Conservation (phyloP, 92 coral and sea anemone species). For the Pocillopora meandrina region DNA sequence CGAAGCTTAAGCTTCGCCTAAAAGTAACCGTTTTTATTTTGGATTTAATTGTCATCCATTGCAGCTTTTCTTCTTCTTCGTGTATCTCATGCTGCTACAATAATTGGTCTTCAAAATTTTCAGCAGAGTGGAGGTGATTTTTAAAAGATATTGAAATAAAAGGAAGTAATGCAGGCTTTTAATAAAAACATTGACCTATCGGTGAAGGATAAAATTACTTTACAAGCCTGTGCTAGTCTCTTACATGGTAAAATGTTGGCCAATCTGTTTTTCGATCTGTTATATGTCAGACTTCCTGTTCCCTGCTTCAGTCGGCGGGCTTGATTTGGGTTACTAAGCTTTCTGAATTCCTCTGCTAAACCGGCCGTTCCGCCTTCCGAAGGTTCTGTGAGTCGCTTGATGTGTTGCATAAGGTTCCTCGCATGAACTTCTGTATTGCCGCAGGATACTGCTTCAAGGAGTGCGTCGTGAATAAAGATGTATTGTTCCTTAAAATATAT, state of each 20-base stretch:
- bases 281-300: constrained; percentile 70
- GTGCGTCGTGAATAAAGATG: constrained; percentile 86
- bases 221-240: background rate
- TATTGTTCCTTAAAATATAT: constrained; percentile 75
- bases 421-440: constrained; percentile 97
- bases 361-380: constrained; percentile 81
- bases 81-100: too few species aligned
- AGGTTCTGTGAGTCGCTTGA: constrained; percentile 84
- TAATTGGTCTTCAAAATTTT: too few species aligned
- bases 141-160: too few species aligned
- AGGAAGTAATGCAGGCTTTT: too few species aligned
- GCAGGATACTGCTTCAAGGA: constrained; percentile 91
- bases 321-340: constrained; percentile 76
- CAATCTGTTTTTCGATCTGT: constrained; percentile 91
- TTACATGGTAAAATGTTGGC: constrained; percentile 95
- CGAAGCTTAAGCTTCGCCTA: too few species aligned
- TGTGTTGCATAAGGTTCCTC: constrained; percentile 83
- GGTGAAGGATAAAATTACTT: too few species aligned
- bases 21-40: too few species aligned
- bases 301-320: constrained; percentile 77
- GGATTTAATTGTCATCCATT: too few species aligned
- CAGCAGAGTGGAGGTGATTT: too few species aligned
- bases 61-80: too few species aligned
- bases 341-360: constrained; percentile 87
- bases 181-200: too few species aligned